Evolutionary conservation across 2,797 vertebrate species (phyloP).

Genomic region (Spinibarbus caldwelli): DNA sequence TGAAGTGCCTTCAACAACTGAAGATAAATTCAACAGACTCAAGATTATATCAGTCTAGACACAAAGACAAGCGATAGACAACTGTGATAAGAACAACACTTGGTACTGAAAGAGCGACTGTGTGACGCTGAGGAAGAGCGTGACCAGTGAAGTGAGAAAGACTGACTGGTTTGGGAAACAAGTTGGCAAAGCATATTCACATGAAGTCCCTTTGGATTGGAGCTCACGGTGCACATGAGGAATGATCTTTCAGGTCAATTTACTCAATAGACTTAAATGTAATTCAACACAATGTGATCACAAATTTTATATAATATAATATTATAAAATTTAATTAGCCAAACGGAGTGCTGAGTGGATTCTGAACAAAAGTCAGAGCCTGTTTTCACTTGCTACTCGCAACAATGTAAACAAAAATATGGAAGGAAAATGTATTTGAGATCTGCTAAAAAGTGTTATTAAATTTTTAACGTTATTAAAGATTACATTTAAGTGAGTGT

Average conservation of each 20-base stretch:
- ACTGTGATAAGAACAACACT: conserved; percentile 25
- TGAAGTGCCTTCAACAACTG: conserved; percentile 12
- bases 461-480: no score
- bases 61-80: conserved; percentile 8
- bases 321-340: background rate
- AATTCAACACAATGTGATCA: background rate
- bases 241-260: background rate
- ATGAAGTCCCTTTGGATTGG: background rate
- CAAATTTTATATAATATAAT: background rate
- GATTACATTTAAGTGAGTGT: background rate
- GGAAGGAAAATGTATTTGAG: background rate
- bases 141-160: conserved; percentile 22
- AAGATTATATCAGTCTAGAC: conserved; percentile 32
- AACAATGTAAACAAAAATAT: background rate
- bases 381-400: background rate
- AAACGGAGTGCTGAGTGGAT: background rate
- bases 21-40: conserved; percentile 11
- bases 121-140: background rate
- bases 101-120: conserved; percentile 3
- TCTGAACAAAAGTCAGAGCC: background rate
- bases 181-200: background rate
- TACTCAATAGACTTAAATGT: background rate
- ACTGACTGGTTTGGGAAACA: conserved; percentile 5
- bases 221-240: background rate
- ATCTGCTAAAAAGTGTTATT: background rate